Evolutionary conservation across 2,113 vertebrate genomes (phyloP).

Genomic region (Myocastor coypus): DNA sequence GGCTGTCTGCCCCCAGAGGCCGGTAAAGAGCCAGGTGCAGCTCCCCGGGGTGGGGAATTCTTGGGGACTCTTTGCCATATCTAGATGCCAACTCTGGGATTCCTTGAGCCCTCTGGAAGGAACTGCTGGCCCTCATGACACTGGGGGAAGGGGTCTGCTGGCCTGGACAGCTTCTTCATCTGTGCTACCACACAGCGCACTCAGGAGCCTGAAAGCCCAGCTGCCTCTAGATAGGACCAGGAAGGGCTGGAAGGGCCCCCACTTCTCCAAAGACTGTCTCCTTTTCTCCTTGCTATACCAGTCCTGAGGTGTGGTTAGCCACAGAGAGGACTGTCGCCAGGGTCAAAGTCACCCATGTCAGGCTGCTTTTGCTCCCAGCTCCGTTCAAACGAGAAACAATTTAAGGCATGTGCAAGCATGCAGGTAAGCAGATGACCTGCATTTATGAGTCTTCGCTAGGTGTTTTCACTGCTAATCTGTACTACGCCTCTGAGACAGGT

Average conservation of each 20-base stretch:
- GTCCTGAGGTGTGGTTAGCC: background rate
- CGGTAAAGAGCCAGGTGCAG: background rate
- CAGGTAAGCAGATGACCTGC: background rate
- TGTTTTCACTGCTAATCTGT: background rate
- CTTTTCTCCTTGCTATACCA: background rate
- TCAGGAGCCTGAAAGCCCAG: background rate
- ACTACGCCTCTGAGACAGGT: background rate
- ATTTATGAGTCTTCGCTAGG: background rate
- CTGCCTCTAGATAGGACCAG: background rate
- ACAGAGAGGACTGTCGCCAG: background rate
- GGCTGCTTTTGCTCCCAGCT: slow-evolving; percentile 11
- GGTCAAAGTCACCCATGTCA: background rate
- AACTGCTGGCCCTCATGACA: background rate
- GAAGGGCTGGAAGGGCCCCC: background rate
- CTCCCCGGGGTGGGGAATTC: background rate
- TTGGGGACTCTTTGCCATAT: background rate
- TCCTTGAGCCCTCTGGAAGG: background rate
- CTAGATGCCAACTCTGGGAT: background rate
- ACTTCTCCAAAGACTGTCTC: background rate
- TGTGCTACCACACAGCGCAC: background rate
- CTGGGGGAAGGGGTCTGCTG: background rate
- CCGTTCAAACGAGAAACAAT: slow-evolving; percentile 20
- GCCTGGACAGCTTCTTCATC: background rate
- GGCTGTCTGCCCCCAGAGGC: background rate
- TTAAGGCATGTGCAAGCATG: background rate